Evolutionary conservation across 2,113 vertebrate genomes (phyloP).

Genomic region (Melanerpes formicivorus): DNA sequence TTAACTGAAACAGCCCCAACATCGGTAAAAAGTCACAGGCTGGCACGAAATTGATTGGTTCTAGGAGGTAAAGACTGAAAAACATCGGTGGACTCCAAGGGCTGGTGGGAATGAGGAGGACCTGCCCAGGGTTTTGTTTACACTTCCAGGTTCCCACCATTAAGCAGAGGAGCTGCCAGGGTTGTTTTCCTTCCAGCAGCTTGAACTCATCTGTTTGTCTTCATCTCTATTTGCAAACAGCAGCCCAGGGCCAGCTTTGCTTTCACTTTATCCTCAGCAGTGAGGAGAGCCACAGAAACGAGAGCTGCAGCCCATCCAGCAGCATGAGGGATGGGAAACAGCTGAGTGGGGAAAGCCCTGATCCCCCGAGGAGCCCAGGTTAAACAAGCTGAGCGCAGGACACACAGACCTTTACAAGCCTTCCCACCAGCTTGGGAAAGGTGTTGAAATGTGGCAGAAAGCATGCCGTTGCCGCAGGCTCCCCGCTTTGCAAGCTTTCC

Average conservation of each 20-base stretch:
- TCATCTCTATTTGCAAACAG: slow-evolving; percentile 70
- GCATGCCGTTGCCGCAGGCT: rapidly evolving
- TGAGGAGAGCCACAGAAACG: neutral
- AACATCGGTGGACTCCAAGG: slow-evolving; percentile 48
- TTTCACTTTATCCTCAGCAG: slow-evolving; percentile 26
- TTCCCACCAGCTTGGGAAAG: neutral
- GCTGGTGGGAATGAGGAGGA: slow-evolving; percentile 69
- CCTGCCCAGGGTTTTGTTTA: slow-evolving; percentile 71
- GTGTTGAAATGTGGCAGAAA: neutral
- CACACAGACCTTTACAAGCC: neutral
- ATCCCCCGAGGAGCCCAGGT: neutral
- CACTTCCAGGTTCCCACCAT: slow-evolving; percentile 73
- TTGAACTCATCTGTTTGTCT: slow-evolving; percentile 70
- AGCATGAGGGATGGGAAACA: slow-evolving; percentile 62
- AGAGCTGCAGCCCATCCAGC: neutral
- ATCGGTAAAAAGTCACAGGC: slow-evolving; percentile 75
- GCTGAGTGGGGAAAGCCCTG: slow-evolving; percentile 27
- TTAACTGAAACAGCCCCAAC: slow-evolving; percentile 75
- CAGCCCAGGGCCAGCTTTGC: slow-evolving; percentile 43
- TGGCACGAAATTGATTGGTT: slow-evolving; percentile 80
- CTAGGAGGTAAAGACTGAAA: slow-evolving; percentile 75
- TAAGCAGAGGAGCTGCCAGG: slow-evolving; percentile 42
- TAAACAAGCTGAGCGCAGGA: neutral
- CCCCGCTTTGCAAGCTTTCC: neutral
- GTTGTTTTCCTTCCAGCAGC: slow-evolving; percentile 72